Percentiles rank a stretch among this genome's conserved stretches.
Conservation (phyloP, 92 coral and sea anemone species). For the Palythoa heliodiscus region DNA sequence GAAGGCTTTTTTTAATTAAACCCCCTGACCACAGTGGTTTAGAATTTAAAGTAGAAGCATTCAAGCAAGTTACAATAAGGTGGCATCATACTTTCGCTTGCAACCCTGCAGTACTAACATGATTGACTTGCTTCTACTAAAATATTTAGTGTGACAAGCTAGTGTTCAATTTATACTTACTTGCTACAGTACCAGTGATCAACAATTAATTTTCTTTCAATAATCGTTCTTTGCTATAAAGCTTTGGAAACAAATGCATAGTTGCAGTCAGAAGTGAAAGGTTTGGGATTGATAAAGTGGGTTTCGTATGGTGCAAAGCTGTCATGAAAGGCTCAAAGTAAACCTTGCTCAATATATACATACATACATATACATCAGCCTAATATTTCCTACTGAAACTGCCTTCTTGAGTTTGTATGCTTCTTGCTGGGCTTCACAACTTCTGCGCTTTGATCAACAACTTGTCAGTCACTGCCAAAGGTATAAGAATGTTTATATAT, state of each 20-base stretch:
- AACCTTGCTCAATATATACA: constrained; percentile 52
- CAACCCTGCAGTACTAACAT: background rate
- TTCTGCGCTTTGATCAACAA: constrained; percentile 46
- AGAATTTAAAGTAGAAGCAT: constrained; percentile 24
- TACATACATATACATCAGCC: constrained; percentile 69
- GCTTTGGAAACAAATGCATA: constrained; percentile 18
- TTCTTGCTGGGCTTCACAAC: constrained; percentile 39
- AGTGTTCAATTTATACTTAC: constrained; percentile 16
- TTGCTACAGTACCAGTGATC: background rate
- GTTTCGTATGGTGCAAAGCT: background rate
- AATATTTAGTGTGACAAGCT: background rate
- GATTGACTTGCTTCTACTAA: constrained; percentile 10
- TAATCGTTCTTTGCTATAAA: constrained; percentile 34
- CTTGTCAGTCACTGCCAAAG: constrained; percentile 49
- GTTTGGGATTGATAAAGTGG: constrained; percentile 5
- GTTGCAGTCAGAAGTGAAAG: background rate
- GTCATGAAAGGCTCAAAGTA: background rate
- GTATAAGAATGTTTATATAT: constrained; percentile 41
- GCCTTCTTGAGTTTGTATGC: constrained; percentile 52
- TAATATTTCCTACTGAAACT: constrained; percentile 76
- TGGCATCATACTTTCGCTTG: background rate
- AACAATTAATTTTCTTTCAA: background rate
- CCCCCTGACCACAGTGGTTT: background rate
- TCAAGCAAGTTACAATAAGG: background rate
- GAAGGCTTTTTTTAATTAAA: background rate